A percentile compares a stretch with the other conserved stretches of the same genome.
Evolutionary conservation across 2,888 invertebrate genomes (phyloP).

Genomic region (Endotricha flammealis): DNA sequence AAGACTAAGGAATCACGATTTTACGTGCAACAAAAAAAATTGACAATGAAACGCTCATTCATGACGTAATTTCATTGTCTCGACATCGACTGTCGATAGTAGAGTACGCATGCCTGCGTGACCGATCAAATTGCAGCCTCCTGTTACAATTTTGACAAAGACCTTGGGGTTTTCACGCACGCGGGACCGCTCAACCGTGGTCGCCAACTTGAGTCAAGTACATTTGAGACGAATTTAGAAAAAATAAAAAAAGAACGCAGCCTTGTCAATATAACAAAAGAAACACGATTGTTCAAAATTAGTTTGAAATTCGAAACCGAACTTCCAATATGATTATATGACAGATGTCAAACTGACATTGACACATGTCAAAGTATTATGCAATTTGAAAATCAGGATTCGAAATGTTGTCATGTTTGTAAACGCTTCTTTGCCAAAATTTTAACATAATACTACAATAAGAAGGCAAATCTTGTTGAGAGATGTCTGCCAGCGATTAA

Average conservation of each 20-base stretch:
- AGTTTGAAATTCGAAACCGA: neutral
- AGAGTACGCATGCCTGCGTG: slow-evolving; percentile 28
- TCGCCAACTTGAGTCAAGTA: neutral
- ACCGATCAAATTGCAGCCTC: slow-evolving; percentile 37
- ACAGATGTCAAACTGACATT: neutral
- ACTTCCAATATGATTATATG: neutral
- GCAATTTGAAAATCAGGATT: neutral
- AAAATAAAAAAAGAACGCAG: neutral
- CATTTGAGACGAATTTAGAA: neutral
- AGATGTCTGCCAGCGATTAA: slow-evolving; percentile 56
- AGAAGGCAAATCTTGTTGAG: slow-evolving; percentile 34
- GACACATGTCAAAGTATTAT: neutral
- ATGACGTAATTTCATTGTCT: slow-evolving; percentile 42
- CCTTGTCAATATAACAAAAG: too few relatives aligned
- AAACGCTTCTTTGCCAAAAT: neutral
- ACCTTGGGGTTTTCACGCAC: slow-evolving; percentile 67
- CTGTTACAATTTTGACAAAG: slow-evolving; percentile 50
- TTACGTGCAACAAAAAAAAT: slow-evolving; percentile 23
- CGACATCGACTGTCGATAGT: slow-evolving; percentile 15
- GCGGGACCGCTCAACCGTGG: slow-evolving; percentile 6
- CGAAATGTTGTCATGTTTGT: neutral
- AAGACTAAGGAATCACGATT: slow-evolving; percentile 28
- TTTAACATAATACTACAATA: slow-evolving; percentile 44
- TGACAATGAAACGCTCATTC: slow-evolving; percentile 21
- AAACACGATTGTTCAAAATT: too few relatives aligned